Conservation (phyloP, 2,113 vertebrate species). For the Sciurus niger region DNA sequence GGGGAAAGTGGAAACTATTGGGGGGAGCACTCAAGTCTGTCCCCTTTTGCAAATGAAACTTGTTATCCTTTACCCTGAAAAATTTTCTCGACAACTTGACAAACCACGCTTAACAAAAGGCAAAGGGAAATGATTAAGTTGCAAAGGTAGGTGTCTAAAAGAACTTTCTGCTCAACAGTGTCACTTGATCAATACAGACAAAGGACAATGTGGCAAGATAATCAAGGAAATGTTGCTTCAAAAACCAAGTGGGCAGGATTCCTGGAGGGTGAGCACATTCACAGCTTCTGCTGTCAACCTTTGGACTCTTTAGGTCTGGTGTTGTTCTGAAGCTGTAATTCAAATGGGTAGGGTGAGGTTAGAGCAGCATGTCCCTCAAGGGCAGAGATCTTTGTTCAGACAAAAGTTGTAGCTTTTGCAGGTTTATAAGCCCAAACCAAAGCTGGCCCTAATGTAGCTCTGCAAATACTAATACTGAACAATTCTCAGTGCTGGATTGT, state of each 20-base stretch:
- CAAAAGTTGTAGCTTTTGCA: background rate
- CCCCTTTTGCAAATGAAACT: accelerated
- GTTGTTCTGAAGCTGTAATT: background rate
- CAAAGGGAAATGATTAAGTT: background rate
- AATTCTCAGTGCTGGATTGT: background rate
- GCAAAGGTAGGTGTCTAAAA: background rate
- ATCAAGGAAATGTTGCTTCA: background rate
- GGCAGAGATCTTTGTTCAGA: background rate
- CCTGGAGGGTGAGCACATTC: background rate
- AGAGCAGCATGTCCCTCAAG: background rate
- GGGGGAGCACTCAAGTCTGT: background rate
- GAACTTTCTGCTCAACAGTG: background rate
- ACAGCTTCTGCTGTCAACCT: background rate
- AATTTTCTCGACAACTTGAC: background rate
- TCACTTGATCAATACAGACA: background rate
- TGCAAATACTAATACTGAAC: background rate
- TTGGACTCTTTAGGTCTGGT: background rate
- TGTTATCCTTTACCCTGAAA: conserved; percentile 1
- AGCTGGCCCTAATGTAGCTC: background rate
- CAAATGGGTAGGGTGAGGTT: background rate
- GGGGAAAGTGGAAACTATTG: background rate
- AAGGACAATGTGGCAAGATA: background rate
- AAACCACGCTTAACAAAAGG: background rate
- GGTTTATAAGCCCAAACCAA: background rate
- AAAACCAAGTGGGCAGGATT: background rate